Percentiles rank a stretch among this genome's conserved stretches.
These are phyloP conservation scores for Pristionchus exspectatus DNA, from an alignment of 2,888 invertebrate species.

Conservation along the genomic window DNA sequence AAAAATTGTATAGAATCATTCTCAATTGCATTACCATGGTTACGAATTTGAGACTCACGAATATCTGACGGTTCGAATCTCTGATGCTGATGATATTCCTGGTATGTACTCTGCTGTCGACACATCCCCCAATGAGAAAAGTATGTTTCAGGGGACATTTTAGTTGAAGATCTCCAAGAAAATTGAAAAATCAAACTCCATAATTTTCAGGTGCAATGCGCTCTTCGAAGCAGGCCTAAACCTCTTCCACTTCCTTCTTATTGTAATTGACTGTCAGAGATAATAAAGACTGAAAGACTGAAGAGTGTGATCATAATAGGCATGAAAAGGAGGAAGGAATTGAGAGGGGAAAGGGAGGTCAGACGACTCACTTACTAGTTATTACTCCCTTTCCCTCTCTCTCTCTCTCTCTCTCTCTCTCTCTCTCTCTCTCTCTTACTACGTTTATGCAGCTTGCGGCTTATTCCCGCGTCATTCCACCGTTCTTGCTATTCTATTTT, in stretches of 20 bases:
- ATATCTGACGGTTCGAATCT: conserved; percentile 18
- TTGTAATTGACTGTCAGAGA: neutral
- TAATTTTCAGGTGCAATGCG: neutral
- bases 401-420: neutral
- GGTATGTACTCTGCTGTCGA: conserved; percentile 13
- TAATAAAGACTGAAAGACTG: conserved; percentile 11
- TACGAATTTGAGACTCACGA: conserved; percentile 6
- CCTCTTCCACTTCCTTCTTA: neutral
- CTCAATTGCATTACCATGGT: no score
- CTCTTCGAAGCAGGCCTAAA: conserved; percentile 1
- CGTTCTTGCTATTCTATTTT: neutral
- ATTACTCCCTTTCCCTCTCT: neutral
- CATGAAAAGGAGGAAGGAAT: conserved; percentile 1
- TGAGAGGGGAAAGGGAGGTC: conserved; percentile 20
- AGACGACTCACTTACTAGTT: conserved; percentile 27
- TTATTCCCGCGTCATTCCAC: neutral
- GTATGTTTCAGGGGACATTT: neutral
- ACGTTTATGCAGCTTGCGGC: conserved; percentile 23
- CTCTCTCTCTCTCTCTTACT: neutral
- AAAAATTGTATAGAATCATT: neutral
- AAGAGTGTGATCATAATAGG: conserved; percentile 6
- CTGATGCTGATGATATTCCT: conserved; percentile 11
- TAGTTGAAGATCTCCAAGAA: neutral
- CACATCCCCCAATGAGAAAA: neutral
- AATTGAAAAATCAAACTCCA: neutral